phyloP scores from a whole-genome alignment of 2,888 invertebrate species.

The Halocaridina rubra region DNA sequence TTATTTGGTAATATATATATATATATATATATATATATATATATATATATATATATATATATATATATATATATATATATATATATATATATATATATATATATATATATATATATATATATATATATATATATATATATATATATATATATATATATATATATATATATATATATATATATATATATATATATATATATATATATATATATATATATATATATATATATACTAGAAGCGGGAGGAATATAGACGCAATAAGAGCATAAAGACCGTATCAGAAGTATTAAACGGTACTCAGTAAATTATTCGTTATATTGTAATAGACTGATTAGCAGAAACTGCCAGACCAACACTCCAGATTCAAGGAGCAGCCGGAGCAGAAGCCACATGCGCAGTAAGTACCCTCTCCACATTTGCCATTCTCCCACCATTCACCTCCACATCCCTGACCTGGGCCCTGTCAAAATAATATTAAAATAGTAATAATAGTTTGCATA shows the following conservation, averaged over 20 bases:
- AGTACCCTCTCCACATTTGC: background rate
- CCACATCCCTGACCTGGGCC: background rate
- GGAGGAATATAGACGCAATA: background rate
- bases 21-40: background rate
- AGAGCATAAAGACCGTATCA: background rate
- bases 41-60: background rate
- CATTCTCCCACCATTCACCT: background rate
- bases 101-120: background rate
- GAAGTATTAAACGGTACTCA: background rate
- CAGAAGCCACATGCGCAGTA: conserved; percentile 15
- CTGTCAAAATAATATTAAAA: no score
- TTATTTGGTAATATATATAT: no score
- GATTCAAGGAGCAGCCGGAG: background rate
- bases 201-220: conserved; percentile 16
- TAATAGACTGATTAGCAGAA: background rate
- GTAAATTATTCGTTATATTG: background rate
- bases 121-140: background rate
- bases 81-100: background rate
- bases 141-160: conserved; percentile 16
- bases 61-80: background rate
- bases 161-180: conserved; percentile 28
- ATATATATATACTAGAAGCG: no score
- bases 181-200: conserved; percentile 28
- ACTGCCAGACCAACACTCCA: background rate
- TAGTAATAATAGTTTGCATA: no score